Conservation (phyloP, 2,888 invertebrate species). For the Lysandra bellargus region DNA sequence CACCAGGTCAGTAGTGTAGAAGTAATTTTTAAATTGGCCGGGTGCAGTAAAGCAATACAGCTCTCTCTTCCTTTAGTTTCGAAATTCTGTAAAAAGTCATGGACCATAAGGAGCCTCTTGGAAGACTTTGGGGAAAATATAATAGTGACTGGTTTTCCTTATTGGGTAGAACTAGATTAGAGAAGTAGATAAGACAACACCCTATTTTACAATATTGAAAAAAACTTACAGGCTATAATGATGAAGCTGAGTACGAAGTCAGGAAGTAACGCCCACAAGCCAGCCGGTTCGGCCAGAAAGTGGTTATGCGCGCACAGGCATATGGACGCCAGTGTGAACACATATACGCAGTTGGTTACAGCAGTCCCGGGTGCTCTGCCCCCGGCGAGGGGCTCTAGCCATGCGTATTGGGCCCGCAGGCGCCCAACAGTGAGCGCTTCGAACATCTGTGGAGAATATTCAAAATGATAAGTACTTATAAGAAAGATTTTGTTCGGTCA, state of each 20-base stretch:
- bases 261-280: conserved; percentile 85
- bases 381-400: conserved; percentile 86
- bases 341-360: conserved; percentile 85
- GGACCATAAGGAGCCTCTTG: too few species aligned
- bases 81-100: too few species aligned
- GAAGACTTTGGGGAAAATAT: too few species aligned
- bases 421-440: conserved; percentile 86
- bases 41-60: too few species aligned
- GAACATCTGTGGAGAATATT: conserved; percentile 64
- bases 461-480: background rate
- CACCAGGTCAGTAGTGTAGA: too few species aligned
- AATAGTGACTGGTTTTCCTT: too few species aligned
- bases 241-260: conserved; percentile 82
- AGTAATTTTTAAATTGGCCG: too few species aligned
- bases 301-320: conserved; percentile 85
- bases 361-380: conserved; percentile 88
- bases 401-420: conserved; percentile 85
- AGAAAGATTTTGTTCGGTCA: background rate
- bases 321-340: conserved; percentile 84
- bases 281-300: conserved; percentile 78
- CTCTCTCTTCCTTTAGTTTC: too few species aligned
- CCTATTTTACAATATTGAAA: background rate
- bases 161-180: too few species aligned
- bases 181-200: too few species aligned
- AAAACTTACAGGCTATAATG: conserved; percentile 82